phyloP scores from a whole-genome alignment of 2,888 invertebrate genomes.

The Blomia tropicalis region DNA sequence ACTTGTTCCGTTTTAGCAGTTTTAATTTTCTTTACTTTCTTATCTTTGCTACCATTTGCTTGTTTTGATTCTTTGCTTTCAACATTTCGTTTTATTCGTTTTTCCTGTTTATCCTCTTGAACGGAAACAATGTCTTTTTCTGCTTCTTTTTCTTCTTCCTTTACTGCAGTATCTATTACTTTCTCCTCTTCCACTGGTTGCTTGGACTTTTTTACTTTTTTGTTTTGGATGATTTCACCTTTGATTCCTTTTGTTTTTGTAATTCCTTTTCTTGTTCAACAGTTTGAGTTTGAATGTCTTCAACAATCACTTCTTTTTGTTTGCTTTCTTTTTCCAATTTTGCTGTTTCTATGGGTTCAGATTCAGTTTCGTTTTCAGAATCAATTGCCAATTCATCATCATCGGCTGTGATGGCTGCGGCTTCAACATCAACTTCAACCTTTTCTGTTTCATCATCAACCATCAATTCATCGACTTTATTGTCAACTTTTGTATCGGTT shows the following conservation, averaged over 20 bases:
- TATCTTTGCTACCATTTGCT: not conserved
- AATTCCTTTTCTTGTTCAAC: conserved; percentile 1
- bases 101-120: not conserved
- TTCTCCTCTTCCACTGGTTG: too few relatives aligned
- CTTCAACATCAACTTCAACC: conserved; percentile 2
- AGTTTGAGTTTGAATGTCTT: not conserved
- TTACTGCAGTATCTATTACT: too few relatives aligned
- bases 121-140: not conserved
- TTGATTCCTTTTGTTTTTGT: not conserved
- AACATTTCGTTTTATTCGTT: not conserved
- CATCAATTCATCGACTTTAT: too few relatives aligned
- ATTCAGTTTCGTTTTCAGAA: not conserved
- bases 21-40: not conserved
- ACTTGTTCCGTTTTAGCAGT: not conserved
- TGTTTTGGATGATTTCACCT: not conserved
- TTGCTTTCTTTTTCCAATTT: not conserved
- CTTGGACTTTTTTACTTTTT: not conserved
- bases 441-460: not conserved
- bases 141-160: too few relatives aligned
- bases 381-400: not conserved
- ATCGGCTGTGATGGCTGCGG: not conserved
- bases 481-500: not conserved
- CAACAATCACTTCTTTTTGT: conserved; percentile 2
- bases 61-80: not conserved
- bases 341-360: not conserved